Conservation (phyloP, 2,797 vertebrate species). For the Rhabdophis nuchalis region DNA sequence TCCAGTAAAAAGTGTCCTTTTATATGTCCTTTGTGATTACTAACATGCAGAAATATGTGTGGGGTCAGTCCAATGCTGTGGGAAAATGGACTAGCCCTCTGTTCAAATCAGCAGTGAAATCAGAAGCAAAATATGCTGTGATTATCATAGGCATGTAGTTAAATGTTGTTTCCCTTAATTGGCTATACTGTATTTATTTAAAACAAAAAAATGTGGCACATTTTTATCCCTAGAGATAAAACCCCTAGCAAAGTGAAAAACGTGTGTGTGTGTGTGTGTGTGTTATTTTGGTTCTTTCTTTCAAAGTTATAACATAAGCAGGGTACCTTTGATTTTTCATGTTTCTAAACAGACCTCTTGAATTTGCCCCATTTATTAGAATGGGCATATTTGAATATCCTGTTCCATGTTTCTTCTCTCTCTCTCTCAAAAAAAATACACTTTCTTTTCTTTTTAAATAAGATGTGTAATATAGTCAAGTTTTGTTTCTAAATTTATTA, state of each 20-base stretch:
- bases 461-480: neutral
- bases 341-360: conserved; percentile 56
- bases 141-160: conserved; percentile 79
- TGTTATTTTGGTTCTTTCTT: conserved; percentile 78
- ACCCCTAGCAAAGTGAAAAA: conserved; percentile 69
- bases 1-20: conserved; percentile 80
- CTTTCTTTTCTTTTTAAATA: neutral
- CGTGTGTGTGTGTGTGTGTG: conserved; percentile 38
- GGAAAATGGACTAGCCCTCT: conserved; percentile 75
- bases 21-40: conserved; percentile 78
- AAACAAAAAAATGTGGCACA: conserved; percentile 79
- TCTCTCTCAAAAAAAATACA: conserved; percentile 33
- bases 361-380: conserved; percentile 51
- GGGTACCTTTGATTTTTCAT: conserved; percentile 62
- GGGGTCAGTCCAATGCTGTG: conserved; percentile 80
- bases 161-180: conserved; percentile 80
- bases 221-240: conserved; percentile 74
- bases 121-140: conserved; percentile 78
- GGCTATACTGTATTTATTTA: conserved; percentile 81
- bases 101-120: conserved; percentile 80
- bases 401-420: conserved; percentile 40
- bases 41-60: conserved; percentile 80
- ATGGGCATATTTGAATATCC: conserved; percentile 50
- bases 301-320: conserved; percentile 75
- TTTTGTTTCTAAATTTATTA: neutral